Evolutionary conservation across 2,888 invertebrate species (phyloP).

Genomic region (Stenotaenia linearis): DNA sequence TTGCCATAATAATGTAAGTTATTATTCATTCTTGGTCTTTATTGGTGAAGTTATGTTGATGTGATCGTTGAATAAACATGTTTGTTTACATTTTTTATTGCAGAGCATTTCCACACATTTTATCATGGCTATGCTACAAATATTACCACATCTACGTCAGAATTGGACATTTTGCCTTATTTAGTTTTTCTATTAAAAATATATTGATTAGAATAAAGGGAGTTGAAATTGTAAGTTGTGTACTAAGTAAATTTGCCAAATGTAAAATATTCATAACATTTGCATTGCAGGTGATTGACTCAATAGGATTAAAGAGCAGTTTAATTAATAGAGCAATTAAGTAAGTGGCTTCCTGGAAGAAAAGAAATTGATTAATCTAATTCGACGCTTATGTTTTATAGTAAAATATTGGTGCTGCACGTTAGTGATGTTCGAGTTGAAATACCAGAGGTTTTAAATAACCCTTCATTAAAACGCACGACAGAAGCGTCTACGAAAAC

Average conservation of each 20-base stretch:
- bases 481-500: background rate
- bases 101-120: background rate
- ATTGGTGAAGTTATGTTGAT: too few relatives aligned
- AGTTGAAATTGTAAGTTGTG: background rate
- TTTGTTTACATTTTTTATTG: background rate
- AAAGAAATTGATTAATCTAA: too few relatives aligned
- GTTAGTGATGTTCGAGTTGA: constrained; percentile 34
- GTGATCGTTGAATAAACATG: too few relatives aligned
- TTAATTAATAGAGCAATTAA: background rate
- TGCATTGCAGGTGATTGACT: background rate
- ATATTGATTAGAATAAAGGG: background rate
- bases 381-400: too few relatives aligned
- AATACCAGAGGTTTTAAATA: background rate
- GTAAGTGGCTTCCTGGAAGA: background rate
- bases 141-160: background rate
- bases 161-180: background rate
- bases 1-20: background rate
- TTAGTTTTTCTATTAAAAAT: background rate
- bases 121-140: background rate
- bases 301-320: background rate
- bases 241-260: too few relatives aligned
- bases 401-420: constrained; percentile 34
- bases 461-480: background rate
- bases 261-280: too few relatives aligned
- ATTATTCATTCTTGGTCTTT: background rate